Percentiles rank a stretch among this genome's conserved stretches.
Conservation (phyloP, 2,113 vertebrate species). For the Zonotrichia leucophrys region DNA sequence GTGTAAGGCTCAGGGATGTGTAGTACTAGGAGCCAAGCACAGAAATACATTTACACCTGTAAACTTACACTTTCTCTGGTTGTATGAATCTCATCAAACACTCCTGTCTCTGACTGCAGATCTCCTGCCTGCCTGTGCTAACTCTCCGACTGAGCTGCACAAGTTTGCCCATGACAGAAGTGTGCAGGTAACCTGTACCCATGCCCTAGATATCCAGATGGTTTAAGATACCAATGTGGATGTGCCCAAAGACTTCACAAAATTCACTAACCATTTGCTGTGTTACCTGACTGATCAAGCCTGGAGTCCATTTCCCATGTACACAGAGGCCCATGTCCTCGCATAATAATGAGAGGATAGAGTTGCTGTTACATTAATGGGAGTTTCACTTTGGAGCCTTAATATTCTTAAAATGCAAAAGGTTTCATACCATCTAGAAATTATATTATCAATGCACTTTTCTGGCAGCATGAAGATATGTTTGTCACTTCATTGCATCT, state of each 20-base stretch:
- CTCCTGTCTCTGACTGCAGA: not conserved
- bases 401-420: not conserved
- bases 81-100: not conserved
- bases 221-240: not conserved
- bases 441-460: not conserved
- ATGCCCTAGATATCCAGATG: not conserved
- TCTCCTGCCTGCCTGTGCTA: not conserved
- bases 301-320: not conserved
- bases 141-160: not conserved
- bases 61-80: not conserved
- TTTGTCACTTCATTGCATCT: not conserved
- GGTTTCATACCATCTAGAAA: not conserved
- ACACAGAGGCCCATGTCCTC: not conserved
- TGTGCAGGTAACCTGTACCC: not conserved
- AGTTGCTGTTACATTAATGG: not conserved
- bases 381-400: not conserved
- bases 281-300: not conserved
- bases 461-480: not conserved
- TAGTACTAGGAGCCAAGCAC: not conserved
- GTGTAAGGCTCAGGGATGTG: not conserved
- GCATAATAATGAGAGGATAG: not conserved
- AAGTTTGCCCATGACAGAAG: not conserved
- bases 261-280: not conserved
- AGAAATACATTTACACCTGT: not conserved
- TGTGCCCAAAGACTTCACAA: not conserved